These are phyloP conservation scores for Coenobita brevimanus DNA, from an alignment of 1,140 invertebrate genomes.

Conservation along the genomic window DNA sequence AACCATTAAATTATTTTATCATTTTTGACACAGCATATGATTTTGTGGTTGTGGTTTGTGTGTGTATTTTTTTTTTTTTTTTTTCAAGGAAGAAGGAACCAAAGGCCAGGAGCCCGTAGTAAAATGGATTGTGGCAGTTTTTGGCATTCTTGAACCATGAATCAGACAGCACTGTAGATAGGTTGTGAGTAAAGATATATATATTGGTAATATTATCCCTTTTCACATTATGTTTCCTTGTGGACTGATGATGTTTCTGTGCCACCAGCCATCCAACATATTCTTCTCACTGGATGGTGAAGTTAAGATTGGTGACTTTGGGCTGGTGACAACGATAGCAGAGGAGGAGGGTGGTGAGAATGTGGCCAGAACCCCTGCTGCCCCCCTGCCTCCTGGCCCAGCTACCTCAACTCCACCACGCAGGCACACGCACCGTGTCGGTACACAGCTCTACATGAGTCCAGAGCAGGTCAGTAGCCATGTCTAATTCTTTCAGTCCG, in stretches of 20 bases:
- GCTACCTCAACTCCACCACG: slow-evolving; percentile 86
- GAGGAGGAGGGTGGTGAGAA: slow-evolving; percentile 80
- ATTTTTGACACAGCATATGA: background rate
- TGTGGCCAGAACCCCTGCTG: slow-evolving; percentile 73
- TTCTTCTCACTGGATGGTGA: slow-evolving; percentile 92
- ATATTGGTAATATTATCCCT: too few species aligned
- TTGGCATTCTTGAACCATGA: background rate
- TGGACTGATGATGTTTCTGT: too few species aligned
- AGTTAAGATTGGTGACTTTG: slow-evolving; percentile 98
- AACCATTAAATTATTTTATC: too few species aligned
- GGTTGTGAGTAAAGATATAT: too few species aligned
- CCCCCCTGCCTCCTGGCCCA: slow-evolving; percentile 73
- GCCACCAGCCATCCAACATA: slow-evolving; percentile 91
- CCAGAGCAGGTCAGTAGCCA: slow-evolving; percentile 85
- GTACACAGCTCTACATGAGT: slow-evolving; percentile 97
- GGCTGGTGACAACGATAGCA: slow-evolving; percentile 89
- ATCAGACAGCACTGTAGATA: too few species aligned
- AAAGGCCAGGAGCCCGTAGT: too few species aligned
- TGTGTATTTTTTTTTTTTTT: too few species aligned
- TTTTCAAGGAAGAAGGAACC: too few species aligned
- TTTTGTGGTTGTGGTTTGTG: background rate
- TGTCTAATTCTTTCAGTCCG: background rate
- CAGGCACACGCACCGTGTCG: slow-evolving; percentile 82
- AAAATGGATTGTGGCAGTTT: background rate
- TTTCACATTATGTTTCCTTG: too few species aligned